phyloP scores from a whole-genome alignment of 2,113 vertebrate species.

The Hippoglossus stenolepis region DNA sequence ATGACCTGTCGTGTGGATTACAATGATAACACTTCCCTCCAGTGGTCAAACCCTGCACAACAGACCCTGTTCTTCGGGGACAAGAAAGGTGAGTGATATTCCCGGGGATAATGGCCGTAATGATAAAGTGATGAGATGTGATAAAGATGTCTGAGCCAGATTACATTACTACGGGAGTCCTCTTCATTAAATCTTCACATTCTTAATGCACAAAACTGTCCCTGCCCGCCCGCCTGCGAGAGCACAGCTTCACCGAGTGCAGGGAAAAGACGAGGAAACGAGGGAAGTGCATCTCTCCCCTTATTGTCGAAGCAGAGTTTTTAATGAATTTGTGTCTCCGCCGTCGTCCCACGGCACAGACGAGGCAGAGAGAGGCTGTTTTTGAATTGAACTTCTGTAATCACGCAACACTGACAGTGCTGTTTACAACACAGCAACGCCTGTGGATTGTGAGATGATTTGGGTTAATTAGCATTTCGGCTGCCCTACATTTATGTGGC shows the following conservation, averaged over 20 bases:
- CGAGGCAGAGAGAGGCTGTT: slow-evolving; percentile 51
- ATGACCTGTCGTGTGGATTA: slow-evolving; percentile 99
- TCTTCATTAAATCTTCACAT: slow-evolving; percentile 52
- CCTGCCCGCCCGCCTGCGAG: slow-evolving; percentile 20
- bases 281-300: slow-evolving; percentile 25
- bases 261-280: slow-evolving; percentile 7
- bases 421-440: slow-evolving; percentile 70
- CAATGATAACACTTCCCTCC: slow-evolving; percentile 99
- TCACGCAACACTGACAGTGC: slow-evolving; percentile 56
- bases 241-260: slow-evolving; percentile 28
- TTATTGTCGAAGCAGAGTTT: slow-evolving; percentile 32
- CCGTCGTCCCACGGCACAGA: slow-evolving; percentile 54
- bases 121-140: slow-evolving; percentile 40
- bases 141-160: slow-evolving; percentile 52
- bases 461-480: slow-evolving; percentile 73
- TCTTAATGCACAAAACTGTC: slow-evolving; percentile 26
- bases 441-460: slow-evolving; percentile 73
- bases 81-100: slow-evolving; percentile 92
- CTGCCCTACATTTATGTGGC: slow-evolving; percentile 68
- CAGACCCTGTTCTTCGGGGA: slow-evolving; percentile 99
- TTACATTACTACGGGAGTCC: slow-evolving; percentile 32
- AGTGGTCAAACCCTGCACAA: slow-evolving; percentile 99
- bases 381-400: slow-evolving; percentile 60
- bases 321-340: slow-evolving; percentile 52
- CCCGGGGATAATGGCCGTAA: slow-evolving; percentile 18